These are phyloP conservation scores for Crotophaga sulcirostris DNA, from an alignment of 2,113 vertebrate genomes.

Conservation along the genomic window DNA sequence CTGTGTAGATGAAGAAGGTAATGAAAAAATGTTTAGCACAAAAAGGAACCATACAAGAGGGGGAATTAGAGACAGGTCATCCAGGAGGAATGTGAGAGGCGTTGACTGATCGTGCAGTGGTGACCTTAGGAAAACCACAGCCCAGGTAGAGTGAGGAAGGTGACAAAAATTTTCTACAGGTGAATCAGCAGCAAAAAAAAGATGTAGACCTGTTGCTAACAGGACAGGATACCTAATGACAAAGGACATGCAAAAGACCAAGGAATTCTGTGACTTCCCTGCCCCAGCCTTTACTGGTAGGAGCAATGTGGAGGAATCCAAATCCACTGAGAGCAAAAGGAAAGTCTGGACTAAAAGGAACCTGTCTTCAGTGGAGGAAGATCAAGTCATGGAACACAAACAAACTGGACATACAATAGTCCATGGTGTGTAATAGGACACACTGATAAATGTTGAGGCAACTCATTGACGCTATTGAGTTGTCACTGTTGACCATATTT, in stretches of 20 bases:
- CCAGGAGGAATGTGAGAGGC: not conserved
- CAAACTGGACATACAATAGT: not conserved
- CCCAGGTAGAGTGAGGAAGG: not conserved
- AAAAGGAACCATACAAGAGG: not conserved
- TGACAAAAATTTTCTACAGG: not conserved
- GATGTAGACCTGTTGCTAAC: not conserved
- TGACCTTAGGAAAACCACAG: not conserved
- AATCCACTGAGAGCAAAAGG: not conserved
- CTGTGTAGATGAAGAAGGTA: not conserved
- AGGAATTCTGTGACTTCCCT: not conserved
- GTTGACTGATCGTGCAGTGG: accelerated
- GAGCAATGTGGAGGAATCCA: not conserved
- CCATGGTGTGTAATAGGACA: not conserved
- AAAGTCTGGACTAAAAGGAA: not conserved
- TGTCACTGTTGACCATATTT: not conserved
- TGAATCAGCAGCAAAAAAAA: not conserved
- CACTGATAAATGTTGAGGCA: not conserved
- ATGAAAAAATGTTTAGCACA: not conserved
- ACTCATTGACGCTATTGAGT: not conserved
- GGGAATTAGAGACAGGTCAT: not conserved
- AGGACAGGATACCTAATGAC: not conserved
- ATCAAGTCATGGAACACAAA: not conserved
- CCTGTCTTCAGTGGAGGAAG: accelerated
- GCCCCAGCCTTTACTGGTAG: not conserved
- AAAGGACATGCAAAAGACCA: not conserved